Percentiles rank a stretch among this genome's conserved stretches.
Conservation (phyloP, 2,797 vertebrate species). For the Pempheris klunzingeri region DNA sequence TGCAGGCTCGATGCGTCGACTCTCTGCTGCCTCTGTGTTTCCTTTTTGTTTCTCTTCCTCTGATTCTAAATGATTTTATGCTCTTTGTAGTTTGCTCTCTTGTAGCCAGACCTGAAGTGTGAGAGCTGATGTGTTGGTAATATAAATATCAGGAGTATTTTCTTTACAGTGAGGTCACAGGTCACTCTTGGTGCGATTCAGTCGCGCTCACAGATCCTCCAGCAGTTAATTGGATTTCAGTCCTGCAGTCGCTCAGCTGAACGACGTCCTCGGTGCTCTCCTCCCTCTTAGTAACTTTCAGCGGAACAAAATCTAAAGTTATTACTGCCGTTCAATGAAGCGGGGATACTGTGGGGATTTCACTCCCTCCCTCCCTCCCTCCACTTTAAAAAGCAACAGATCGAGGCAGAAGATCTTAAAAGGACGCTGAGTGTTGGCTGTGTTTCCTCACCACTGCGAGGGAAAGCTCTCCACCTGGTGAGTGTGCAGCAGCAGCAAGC, state of each 20-base stretch:
- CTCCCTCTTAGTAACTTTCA: constrained; percentile 31
- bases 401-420: constrained; percentile 36
- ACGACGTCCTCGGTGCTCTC: constrained; percentile 13
- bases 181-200: not conserved
- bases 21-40: no score
- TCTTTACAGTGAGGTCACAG: not conserved
- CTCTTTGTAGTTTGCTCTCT: not conserved
- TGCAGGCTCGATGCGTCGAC: no score
- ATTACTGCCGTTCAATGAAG: constrained; percentile 23
- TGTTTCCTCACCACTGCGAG: constrained; percentile 33
- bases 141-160: not conserved
- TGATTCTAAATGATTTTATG: not conserved
- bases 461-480: constrained; percentile 54
- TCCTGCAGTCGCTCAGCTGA: constrained; percentile 15
- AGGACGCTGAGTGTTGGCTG: constrained; percentile 26
- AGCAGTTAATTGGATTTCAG: not conserved
- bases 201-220: not conserved
- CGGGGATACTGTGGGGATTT: constrained; percentile 4
- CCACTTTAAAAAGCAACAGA: constrained; percentile 30
- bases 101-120: not conserved
- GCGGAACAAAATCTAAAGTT: constrained; percentile 30
- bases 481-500: constrained; percentile 20
- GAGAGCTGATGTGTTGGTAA: not conserved
- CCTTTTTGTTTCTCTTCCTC: not conserved
- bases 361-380: constrained; percentile 15